Base-by-base conservation (phyloP, 1,140 invertebrate species). In the Micrasema longulum region DNA sequence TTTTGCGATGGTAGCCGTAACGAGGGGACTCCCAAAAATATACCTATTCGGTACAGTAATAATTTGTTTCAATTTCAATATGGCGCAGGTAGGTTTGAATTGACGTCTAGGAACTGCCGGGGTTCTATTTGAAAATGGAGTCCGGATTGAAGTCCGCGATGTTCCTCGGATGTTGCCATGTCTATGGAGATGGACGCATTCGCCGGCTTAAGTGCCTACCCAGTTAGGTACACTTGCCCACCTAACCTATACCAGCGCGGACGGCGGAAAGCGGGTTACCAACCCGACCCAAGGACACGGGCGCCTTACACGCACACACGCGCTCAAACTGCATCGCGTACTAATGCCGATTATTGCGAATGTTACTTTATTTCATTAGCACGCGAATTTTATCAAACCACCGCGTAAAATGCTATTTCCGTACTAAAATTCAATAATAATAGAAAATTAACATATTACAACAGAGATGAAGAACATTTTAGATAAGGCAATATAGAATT, bases 211-310 rank as follows among this genome's bases (percentile, higher is more conserved):
- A 5, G 6, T 23, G 11, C 48, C 14, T 52, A 20, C 16, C 26
- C 16, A 18, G 53, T 26, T 16, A 16, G 26, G 16, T 22, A 60
- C 26, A 12, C n/a, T 26, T 36, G 53, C 60, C 60, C 20, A 36
- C 12, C 55, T 36, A 60, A 36, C 60, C 36, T 41, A 47, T 20
- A 47, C 36, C 60, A 35, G 26, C 23, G 50, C 22, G 14, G 55
- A 14, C 55, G 22, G 14, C 63, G 36, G 7, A 26, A 26, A 50
- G 52, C 67, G 55, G 74, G 67, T 72, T 71, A 73, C 57, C 65
- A 71, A 75, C 69, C 64, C 69, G 57, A 18, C 12, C 55, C 69
- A 74, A 71, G 73, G 69, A 71, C 69, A 68, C 64, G 10, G 41
- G 22, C 47, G 11, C 1, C 12, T 45, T 50, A 36, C 47, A 52